These are phyloP conservation scores for Ceratina japonica DNA, from an alignment of 1,140 invertebrate genomes.

Conservation along the genomic window DNA sequence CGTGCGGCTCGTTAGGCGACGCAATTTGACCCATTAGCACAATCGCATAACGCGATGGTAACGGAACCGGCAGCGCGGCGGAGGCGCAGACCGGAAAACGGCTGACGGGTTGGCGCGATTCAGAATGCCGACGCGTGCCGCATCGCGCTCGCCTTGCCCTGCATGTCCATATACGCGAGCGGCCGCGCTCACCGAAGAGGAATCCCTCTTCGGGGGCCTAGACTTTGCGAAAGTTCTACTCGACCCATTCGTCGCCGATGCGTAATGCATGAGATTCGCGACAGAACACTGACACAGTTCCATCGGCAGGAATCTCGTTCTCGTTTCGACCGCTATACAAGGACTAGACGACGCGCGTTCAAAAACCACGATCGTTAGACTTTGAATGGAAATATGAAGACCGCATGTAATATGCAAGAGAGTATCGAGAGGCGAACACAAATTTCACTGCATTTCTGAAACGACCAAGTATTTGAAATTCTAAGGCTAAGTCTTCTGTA, in stretches of 20 bases:
- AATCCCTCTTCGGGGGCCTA: slow-evolving; percentile 11
- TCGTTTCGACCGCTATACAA: too few relatives aligned
- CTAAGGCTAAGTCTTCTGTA: too few relatives aligned
- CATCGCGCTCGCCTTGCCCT: slow-evolving; percentile 64
- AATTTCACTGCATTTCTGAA: too few relatives aligned
- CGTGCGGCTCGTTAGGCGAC: slow-evolving; percentile 54
- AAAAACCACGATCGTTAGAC: neutral
- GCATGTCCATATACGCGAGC: slow-evolving; percentile 65
- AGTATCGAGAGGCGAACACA: too few relatives aligned
- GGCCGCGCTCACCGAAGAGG: slow-evolving; percentile 16
- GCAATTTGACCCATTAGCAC: slow-evolving; percentile 69
- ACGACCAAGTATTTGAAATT: too few relatives aligned
- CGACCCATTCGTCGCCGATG: slow-evolving; percentile 6
- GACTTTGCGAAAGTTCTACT: neutral
- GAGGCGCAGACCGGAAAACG: slow-evolving; percentile 68
- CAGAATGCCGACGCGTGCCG: slow-evolving; percentile 70
- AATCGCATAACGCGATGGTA: slow-evolving; percentile 61
- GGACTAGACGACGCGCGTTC: too few relatives aligned
- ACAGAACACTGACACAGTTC: slow-evolving; percentile 38
- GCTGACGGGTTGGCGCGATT: slow-evolving; percentile 36
- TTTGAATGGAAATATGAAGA: too few relatives aligned
- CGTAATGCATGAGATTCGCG: slow-evolving; percentile 29
- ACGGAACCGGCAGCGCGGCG: slow-evolving; percentile 56
- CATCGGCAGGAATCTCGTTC: slow-evolving; percentile 2
- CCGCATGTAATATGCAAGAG: too few relatives aligned